Evolutionary conservation across 2,113 vertebrate genomes (phyloP).

Genomic region (Corythaixoides concolor): DNA sequence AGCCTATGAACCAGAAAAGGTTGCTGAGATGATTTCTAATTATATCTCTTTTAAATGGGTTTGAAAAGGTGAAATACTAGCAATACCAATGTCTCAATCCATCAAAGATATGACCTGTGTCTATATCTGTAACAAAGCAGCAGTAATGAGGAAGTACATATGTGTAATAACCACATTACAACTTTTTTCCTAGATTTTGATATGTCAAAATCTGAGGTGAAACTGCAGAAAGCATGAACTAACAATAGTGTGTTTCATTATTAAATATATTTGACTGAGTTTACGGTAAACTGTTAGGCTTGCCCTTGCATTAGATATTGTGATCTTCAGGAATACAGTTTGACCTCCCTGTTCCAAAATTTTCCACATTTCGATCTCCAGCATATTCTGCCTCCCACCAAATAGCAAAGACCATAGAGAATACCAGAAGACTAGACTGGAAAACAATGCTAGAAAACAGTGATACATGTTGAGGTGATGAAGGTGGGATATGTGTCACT

Average conservation of each 20-base stretch:
- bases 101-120: neutral
- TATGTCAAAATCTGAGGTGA: neutral
- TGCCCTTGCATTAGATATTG: neutral
- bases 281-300: neutral
- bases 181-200: neutral
- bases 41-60: neutral
- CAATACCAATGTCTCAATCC: neutral
- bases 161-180: neutral
- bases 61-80: neutral
- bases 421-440: neutral
- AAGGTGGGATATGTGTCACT: neutral
- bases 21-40: neutral
- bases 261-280: neutral
- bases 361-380: neutral
- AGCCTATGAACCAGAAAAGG: constrained; percentile 11
- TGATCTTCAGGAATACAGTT: neutral
- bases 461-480: neutral
- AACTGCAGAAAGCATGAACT: neutral
- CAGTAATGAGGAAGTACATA: neutral
- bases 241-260: neutral
- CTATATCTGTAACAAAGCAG: neutral
- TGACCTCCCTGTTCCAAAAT: neutral
- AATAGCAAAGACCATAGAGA: neutral
- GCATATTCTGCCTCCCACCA: neutral
- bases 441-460: neutral